Conservation (phyloP, 2,888 invertebrate genomes). For the Melanophora roralis region DNA sequence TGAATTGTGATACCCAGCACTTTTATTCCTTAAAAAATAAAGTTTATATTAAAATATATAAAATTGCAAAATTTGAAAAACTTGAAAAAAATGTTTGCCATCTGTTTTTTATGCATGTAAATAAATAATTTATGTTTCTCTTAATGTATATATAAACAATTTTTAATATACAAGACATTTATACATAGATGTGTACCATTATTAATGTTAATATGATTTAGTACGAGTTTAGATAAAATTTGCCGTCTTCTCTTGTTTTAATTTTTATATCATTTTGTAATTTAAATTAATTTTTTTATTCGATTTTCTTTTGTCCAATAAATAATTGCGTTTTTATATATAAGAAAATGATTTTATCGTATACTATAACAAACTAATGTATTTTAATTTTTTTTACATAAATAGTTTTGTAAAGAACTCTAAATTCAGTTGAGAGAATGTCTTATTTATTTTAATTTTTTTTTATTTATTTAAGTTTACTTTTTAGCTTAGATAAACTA, state of each 20-base stretch:
- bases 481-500: slow-evolving; percentile 19
- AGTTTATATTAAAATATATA: background rate
- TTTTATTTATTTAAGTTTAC: slow-evolving; percentile 10
- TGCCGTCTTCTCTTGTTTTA: background rate
- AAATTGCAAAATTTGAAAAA: slow-evolving; percentile 12
- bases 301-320: background rate
- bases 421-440: slow-evolving; percentile 23
- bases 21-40: slow-evolving; percentile 25
- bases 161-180: slow-evolving; percentile 9
- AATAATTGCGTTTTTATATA: background rate
- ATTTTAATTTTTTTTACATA: background rate
- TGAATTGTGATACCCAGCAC: slow-evolving; percentile 50
- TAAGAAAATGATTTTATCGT: background rate
- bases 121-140: slow-evolving; percentile 39
- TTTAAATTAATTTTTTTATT: background rate
- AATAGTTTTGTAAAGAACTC: slow-evolving; percentile 28
- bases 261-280: background rate
- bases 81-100: background rate
- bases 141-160: slow-evolving; percentile 10
- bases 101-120: slow-evolving; percentile 21
- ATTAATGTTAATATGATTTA: background rate
- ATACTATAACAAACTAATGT: background rate
- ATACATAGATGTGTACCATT: no score
- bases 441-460: slow-evolving; percentile 6
- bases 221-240: slow-evolving; percentile 21